Percentiles rank a stretch among this genome's conserved stretches.
phyloP scores from a whole-genome alignment of 2,888 invertebrate genomes.

The Yponomeuta cagnagella region DNA sequence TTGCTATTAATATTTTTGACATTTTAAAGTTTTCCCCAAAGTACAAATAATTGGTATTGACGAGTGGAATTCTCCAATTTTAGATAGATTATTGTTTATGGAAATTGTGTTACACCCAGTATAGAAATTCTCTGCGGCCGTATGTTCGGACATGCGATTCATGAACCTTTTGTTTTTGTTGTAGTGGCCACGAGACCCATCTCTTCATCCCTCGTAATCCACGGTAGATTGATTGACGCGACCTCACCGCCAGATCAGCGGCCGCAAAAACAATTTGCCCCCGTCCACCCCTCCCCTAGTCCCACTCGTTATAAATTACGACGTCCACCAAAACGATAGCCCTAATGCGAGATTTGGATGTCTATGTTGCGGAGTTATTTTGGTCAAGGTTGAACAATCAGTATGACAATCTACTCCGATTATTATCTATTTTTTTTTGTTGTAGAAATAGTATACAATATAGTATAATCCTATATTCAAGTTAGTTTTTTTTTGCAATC shows the following conservation, averaged over 20 bases:
- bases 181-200: background rate
- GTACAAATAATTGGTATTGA: too few species aligned
- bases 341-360: background rate
- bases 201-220: conserved; percentile 1
- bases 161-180: background rate
- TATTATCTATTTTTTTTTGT: too few species aligned
- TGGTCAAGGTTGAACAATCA: background rate
- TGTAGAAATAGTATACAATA: too few species aligned
- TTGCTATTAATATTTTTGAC: too few species aligned
- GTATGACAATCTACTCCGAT: too few species aligned
- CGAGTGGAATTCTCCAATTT: too few species aligned
- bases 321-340: background rate
- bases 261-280: conserved; percentile 10
- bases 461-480: too few species aligned
- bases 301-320: background rate
- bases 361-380: background rate
- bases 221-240: conserved; percentile 10
- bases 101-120: too few species aligned
- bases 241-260: background rate
- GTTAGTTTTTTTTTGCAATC: too few species aligned
- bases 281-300: background rate
- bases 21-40: too few species aligned
- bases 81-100: too few species aligned
- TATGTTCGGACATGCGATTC: background rate
- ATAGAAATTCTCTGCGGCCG: too few species aligned